These are phyloP conservation scores for Gasteruption jaculator DNA, from an alignment of 2,888 invertebrate species.

Conservation along the genomic window DNA sequence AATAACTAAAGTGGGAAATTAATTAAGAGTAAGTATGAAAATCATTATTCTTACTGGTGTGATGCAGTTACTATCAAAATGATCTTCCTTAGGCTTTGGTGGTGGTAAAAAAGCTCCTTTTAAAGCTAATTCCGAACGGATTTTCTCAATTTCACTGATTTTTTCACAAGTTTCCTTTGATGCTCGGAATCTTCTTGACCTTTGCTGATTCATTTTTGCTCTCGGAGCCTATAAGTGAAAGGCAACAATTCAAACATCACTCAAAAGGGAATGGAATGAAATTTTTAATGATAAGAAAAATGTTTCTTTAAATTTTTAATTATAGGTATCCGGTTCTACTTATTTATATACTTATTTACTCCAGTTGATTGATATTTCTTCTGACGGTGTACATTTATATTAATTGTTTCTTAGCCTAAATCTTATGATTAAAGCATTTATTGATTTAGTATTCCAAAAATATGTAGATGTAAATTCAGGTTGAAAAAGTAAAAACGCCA, in stretches of 20 bases:
- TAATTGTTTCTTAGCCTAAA: too few relatives aligned
- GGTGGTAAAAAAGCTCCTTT: constrained; percentile 78
- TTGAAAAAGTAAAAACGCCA: too few relatives aligned
- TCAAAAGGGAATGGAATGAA: too few relatives aligned
- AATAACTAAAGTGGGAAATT: background rate
- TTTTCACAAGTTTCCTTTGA: constrained; percentile 93
- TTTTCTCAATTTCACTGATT: constrained; percentile 75
- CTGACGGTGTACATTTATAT: too few relatives aligned
- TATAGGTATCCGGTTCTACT: too few relatives aligned
- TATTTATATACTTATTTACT: background rate
- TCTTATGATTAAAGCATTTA: too few relatives aligned
- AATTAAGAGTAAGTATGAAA: background rate
- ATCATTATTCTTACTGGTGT: constrained; percentile 66
- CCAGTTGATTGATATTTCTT: background rate
- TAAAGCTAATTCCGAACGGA: constrained; percentile 67
- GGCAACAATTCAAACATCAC: too few relatives aligned
- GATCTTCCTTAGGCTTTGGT: constrained; percentile 84
- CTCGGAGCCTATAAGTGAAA: constrained; percentile 71
- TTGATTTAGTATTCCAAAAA: too few relatives aligned
- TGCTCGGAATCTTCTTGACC: constrained; percentile 93
- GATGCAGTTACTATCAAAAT: constrained; percentile 99
- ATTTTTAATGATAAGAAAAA: too few relatives aligned
- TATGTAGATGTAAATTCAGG: too few relatives aligned
- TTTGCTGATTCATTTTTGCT: constrained; percentile 99
- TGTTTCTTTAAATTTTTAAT: too few relatives aligned